phyloP scores from a whole-genome alignment of 2,797 vertebrate species.

The Sebastes itinus region DNA sequence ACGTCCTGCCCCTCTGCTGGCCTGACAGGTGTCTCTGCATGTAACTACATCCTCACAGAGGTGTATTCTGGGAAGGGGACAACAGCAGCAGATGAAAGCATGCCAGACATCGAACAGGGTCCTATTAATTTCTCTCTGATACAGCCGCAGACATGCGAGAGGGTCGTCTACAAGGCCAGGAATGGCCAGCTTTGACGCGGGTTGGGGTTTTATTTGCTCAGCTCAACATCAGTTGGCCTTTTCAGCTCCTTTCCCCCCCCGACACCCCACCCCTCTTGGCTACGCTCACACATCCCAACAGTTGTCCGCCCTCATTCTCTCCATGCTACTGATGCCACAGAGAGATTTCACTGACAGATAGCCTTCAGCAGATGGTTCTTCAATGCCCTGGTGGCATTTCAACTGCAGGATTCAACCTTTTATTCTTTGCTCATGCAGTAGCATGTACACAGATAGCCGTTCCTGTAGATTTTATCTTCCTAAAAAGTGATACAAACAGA shows the following conservation, averaged over 20 bases:
- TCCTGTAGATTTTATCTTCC: not conserved
- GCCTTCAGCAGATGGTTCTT: constrained; percentile 76
- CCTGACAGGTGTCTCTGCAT: constrained; percentile 79
- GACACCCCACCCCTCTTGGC: constrained; percentile 20
- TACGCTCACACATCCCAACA: constrained; percentile 55
- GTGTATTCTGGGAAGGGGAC: constrained; percentile 71
- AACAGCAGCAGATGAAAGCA: constrained; percentile 63
- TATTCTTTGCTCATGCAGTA: constrained; percentile 29
- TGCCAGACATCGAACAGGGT: constrained; percentile 62
- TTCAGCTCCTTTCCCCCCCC: constrained; percentile 19
- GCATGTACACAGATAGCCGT: constrained; percentile 13
- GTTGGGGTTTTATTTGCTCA: constrained; percentile 75
- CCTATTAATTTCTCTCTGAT: constrained; percentile 70
- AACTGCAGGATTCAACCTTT: constrained; percentile 37
- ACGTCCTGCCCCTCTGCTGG: constrained; percentile 57
- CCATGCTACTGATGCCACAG: constrained; percentile 70
- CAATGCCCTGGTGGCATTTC: constrained; percentile 44
- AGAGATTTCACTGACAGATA: constrained; percentile 76
- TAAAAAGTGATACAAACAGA: not conserved
- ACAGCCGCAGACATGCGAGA: constrained; percentile 65
- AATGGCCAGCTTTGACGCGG: constrained; percentile 77
- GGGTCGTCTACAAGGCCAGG: constrained; percentile 65
- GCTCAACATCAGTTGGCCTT: constrained; percentile 70
- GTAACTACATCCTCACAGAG: constrained; percentile 67
- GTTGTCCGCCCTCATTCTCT: constrained; percentile 73